Evolutionary conservation across 1,140 invertebrate genomes (phyloP), one percentile per base, ranked within the genome.

Genomic region (Scylla paramamosain): DNA sequence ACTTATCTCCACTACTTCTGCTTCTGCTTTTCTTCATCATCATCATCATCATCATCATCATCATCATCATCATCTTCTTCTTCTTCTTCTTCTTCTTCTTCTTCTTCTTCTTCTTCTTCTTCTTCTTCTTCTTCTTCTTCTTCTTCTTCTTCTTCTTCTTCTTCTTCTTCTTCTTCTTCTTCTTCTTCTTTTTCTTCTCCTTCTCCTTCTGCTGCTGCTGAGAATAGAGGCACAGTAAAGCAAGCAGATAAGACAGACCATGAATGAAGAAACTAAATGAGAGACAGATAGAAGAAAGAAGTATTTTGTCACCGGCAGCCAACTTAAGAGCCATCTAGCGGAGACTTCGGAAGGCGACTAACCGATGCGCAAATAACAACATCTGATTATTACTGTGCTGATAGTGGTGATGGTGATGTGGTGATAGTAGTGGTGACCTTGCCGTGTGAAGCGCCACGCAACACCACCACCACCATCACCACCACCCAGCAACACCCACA

Each of bases 101-200:
- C 20, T 77, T 2, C 67, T 77, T n/a, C 20, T n/a, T 77, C n/a
- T 7, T 77, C 67, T n/a, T 77, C 20, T 77, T n/a, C n/a, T 87
- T 87, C 84, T 32, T 32, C 31, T 32, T 31, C 84, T 87, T 87
- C 28, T 87, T 87, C 84, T 87, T 87, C 28, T 32, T 87, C 84
- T 87, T 84, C 83, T 84, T 84, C 83, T 84, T 84, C 83, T 84
- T 84, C 83, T 84, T 84, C 83, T 84, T n/a, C 83, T 28, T 84
- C 83, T 28, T 84, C 83, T 84, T 84, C 83, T 28, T 84, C 83
- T 28, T 84, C 83, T 28, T 84, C 83, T 84, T 84, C 83, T 84
- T 84, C 83, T 84, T 84, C 83, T 84, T 28, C 83, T 84, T 28
- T 20, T 84, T 28, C 83, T 84, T 12, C 52, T 59, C 52, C 52